Percentiles rank a stretch among this genome's conserved stretches.
Conservation (phyloP, 2,797 vertebrate species). For the Acrossocheilus fasciatus region DNA sequence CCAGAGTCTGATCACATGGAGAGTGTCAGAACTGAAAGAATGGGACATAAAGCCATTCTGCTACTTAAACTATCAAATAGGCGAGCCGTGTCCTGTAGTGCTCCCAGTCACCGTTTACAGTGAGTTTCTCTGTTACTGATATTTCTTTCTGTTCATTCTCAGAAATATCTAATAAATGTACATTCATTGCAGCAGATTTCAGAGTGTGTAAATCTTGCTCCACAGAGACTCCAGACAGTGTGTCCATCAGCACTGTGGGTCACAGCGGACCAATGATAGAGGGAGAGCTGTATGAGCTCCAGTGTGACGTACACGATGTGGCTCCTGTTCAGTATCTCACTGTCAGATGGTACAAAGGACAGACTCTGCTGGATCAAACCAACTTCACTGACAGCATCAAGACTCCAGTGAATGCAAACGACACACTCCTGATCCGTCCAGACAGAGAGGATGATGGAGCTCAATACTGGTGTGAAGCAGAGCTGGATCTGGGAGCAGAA, state of each 20-base stretch:
- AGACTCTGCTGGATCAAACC: not conserved
- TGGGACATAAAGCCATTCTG: constrained; percentile 29
- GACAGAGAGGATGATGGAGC: constrained; percentile 22
- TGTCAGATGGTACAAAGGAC: constrained; percentile 68
- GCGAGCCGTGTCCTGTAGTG: fast-evolving
- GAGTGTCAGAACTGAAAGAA: not conserved
- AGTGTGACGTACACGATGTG: constrained; percentile 67
- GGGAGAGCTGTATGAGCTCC: not conserved
- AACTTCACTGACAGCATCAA: not conserved
- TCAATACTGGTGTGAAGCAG: constrained; percentile 37
- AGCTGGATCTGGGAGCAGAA: constrained; percentile 8
- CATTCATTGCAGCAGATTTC: not conserved
- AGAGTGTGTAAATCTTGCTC: constrained; percentile 15
- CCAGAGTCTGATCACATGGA: constrained; percentile 44
- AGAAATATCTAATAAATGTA: not conserved
- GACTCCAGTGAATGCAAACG: not conserved
- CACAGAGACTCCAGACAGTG: constrained; percentile 70
- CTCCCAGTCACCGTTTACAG: constrained; percentile 57
- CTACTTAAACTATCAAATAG: not conserved
- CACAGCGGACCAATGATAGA: constrained; percentile 41
- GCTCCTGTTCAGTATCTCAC: constrained; percentile 62
- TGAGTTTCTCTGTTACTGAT: constrained; percentile 41
- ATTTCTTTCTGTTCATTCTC: not conserved
- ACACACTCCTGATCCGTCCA: not conserved
- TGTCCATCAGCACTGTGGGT: constrained; percentile 55